Evolutionary conservation across 2,797 vertebrate species (phyloP).

Genomic region (Epinephelus malabaricus): DNA sequence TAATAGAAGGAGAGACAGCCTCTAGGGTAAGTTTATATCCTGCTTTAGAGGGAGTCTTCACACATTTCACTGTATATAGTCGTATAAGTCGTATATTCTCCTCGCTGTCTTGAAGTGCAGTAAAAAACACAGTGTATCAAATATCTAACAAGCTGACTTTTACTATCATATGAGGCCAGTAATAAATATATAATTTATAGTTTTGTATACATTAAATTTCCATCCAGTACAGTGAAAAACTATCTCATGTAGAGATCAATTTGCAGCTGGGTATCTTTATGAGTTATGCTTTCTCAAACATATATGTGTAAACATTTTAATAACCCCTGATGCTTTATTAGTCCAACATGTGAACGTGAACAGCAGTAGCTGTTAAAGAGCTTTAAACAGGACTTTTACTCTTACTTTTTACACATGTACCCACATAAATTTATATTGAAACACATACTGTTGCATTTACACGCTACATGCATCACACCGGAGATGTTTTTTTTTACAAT

Average conservation of each 20-base stretch:
- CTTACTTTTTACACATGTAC: constrained; percentile 72
- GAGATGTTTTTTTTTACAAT: constrained; percentile 37
- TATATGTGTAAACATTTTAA: constrained; percentile 78
- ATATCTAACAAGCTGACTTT: constrained; percentile 29
- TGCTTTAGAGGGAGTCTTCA: constrained; percentile 41
- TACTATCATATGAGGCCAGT: constrained; percentile 24
- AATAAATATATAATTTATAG: constrained; percentile 43
- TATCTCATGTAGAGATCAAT: constrained; percentile 50
- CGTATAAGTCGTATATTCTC: neutral
- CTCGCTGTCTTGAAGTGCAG: neutral
- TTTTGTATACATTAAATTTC: constrained; percentile 37
- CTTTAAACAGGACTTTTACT: constrained; percentile 73
- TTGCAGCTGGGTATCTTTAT: constrained; percentile 78
- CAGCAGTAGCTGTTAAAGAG: constrained; percentile 68
- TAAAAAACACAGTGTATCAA: constrained; percentile 15
- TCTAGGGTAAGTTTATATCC: constrained; percentile 51
- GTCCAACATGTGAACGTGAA: constrained; percentile 73
- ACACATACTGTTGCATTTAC: constrained; percentile 61
- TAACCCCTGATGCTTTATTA: constrained; percentile 76
- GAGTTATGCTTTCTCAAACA: constrained; percentile 68
- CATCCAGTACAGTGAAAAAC: constrained; percentile 42
- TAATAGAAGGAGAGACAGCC: constrained; percentile 48
- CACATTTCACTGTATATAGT: neutral
- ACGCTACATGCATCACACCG: constrained; percentile 24
- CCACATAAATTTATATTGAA: constrained; percentile 47